A percentile compares a stretch with the other conserved stretches of the same genome.
These are phyloP conservation scores for Prietella phreatophila DNA, from an alignment of 2,113 vertebrate genomes.

Conservation along the genomic window DNA sequence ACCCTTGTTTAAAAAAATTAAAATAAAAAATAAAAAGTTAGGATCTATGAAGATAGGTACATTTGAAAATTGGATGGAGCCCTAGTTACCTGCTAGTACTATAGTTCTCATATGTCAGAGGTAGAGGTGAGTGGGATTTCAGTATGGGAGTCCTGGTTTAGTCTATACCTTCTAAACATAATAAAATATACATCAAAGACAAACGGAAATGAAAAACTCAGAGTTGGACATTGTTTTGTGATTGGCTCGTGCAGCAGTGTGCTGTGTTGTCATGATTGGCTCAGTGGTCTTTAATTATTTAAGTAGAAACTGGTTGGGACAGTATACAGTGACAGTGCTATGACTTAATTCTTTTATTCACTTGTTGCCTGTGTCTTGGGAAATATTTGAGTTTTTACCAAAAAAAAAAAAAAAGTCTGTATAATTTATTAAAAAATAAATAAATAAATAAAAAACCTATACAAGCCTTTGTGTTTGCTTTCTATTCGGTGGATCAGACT, in stretches of 20 bases:
- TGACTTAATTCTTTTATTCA: neutral
- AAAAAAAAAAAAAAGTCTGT: neutral
- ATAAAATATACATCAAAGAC: neutral
- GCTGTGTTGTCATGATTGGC: neutral
- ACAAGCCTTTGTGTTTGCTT: neutral
- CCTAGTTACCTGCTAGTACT: neutral
- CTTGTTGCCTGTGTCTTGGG: neutral
- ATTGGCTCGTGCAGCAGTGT: no score
- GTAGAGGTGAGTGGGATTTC: neutral
- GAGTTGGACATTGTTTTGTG: neutral
- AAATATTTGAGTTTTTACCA: neutral
- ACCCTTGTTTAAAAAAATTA: neutral
- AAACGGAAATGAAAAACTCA: neutral
- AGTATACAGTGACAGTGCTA: neutral
- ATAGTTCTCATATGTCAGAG: no score
- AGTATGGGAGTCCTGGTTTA: neutral
- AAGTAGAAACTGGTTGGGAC: neutral
- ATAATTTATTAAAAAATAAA: neutral
- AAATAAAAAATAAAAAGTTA: no score
- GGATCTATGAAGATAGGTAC: neutral
- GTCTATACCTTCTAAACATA: no score
- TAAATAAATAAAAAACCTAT: neutral
- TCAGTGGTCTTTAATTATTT: neutral
- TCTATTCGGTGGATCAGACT: neutral
- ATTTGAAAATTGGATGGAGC: neutral